phyloP scores from a whole-genome alignment of 2,888 invertebrate genomes.

The Globia sparganii region DNA sequence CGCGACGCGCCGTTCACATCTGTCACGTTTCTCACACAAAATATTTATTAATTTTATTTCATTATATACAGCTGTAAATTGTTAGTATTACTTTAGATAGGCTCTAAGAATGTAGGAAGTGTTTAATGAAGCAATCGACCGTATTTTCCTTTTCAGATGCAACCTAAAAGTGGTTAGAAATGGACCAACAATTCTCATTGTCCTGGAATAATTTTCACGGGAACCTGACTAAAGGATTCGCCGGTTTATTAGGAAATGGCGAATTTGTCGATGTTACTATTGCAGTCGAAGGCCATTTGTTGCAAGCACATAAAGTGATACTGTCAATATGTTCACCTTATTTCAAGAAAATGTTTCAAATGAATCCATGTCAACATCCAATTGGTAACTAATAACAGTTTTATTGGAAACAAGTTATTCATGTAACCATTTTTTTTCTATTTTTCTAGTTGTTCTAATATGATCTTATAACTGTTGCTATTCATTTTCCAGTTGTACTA shows the following conservation, averaged over 20 bases:
- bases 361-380: slow-evolving; percentile 92
- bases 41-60: slow-evolving; percentile 71
- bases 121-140: slow-evolving; percentile 22
- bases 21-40: slow-evolving; percentile 73
- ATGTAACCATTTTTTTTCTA: slow-evolving; percentile 11
- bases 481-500: slow-evolving; percentile 91
- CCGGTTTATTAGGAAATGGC: slow-evolving; percentile 90
- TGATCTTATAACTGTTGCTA: not conserved
- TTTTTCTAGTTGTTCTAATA: not conserved
- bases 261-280: slow-evolving; percentile 91
- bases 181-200: slow-evolving; percentile 92
- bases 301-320: slow-evolving; percentile 93
- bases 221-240: slow-evolving; percentile 92
- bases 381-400: slow-evolving; percentile 84
- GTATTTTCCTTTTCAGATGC: slow-evolving; percentile 74
- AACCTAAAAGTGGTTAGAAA: slow-evolving; percentile 83
- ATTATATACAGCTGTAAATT: slow-evolving; percentile 63
- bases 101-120: not conserved
- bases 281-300: slow-evolving; percentile 91
- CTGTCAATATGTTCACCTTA: slow-evolving; percentile 93
- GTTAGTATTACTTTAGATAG: slow-evolving; percentile 56
- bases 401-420: slow-evolving; percentile 32
- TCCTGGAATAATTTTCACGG: slow-evolving; percentile 94
- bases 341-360: slow-evolving; percentile 92
- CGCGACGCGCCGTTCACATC: slow-evolving; percentile 74